Evolutionary conservation across 2,888 invertebrate species (phyloP).

Genomic region (Rotaria sp.): DNA sequence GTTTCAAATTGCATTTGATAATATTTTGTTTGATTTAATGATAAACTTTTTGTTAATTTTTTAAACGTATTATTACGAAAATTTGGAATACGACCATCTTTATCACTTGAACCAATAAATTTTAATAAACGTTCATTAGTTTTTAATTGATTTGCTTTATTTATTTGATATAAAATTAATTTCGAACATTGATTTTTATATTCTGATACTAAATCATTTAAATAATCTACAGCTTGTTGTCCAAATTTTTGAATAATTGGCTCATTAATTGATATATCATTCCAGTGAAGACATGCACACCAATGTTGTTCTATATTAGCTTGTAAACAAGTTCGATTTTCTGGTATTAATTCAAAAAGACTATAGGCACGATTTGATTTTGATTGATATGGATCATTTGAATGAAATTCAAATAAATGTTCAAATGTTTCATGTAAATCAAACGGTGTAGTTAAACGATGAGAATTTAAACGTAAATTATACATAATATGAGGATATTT

Average conservation of each 20-base stretch:
- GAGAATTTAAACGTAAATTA: constrained; percentile 65
- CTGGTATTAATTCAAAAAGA: constrained; percentile 68
- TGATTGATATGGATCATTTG: constrained; percentile 24
- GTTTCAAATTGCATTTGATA: constrained; percentile 64
- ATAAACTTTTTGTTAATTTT: constrained; percentile 5
- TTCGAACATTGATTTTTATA: constrained; percentile 45
- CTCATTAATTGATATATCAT: constrained; percentile 60
- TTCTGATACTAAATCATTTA: constrained; percentile 63
- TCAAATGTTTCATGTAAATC: constrained; percentile 73
- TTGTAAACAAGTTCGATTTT: constrained; percentile 67
- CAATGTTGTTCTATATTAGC: constrained; percentile 75
- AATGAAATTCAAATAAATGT: constrained; percentile 59
- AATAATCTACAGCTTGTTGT: constrained; percentile 61
- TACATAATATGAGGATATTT: constrained; percentile 62
- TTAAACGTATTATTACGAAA: background rate
- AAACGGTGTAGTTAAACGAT: constrained; percentile 70
- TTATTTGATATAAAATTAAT: constrained; percentile 62
- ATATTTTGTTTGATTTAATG: constrained; percentile 49
- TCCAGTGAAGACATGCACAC: constrained; percentile 74
- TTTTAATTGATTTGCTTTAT: constrained; percentile 62
- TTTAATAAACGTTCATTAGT: constrained; percentile 44
- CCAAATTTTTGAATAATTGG: constrained; percentile 61
- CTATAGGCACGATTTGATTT: constrained; percentile 57
- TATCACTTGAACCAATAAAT: constrained; percentile 51
- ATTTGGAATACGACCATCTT: constrained; percentile 43